These are phyloP conservation scores for Ectemnius cavifrons DNA, from an alignment of 2,888 invertebrate species.

Conservation along the genomic window DNA sequence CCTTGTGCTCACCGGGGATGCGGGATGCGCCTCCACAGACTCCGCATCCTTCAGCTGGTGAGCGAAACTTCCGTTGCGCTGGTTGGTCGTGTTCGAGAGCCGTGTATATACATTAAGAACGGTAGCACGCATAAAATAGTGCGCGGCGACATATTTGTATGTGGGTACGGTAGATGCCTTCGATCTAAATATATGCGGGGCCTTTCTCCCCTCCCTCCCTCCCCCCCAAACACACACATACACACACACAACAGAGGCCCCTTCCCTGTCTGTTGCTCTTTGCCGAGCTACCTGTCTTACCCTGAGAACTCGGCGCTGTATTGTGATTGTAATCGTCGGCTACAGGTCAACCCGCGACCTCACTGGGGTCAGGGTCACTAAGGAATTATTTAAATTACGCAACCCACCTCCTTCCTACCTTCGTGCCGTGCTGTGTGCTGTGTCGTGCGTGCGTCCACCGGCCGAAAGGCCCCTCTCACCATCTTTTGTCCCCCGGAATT, in stretches of 20 bases:
- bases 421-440: not conserved
- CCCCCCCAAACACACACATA: no score
- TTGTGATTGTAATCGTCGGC: slow-evolving; percentile 70
- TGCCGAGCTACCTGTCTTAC: slow-evolving; percentile 69
- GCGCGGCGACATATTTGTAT: slow-evolving; percentile 20
- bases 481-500: slow-evolving; percentile 23
- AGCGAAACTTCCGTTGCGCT: not conserved
- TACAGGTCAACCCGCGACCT: slow-evolving; percentile 64
- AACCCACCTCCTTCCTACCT: slow-evolving; percentile 49
- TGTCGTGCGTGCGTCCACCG: slow-evolving; percentile 17
- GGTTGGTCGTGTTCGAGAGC: no score
- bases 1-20: slow-evolving; percentile 16
- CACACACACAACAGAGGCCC: no score
- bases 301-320: slow-evolving; percentile 64
- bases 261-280: no score
- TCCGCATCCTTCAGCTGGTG: no score
- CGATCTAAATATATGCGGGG: slow-evolving; percentile 64
- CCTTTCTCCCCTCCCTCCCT: slow-evolving; percentile 8
- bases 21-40: slow-evolving; percentile 9
- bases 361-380: slow-evolving; percentile 69
- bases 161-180: slow-evolving; percentile 34
- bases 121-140: no score
- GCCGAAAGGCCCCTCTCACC: slow-evolving; percentile 9
- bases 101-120: no score
- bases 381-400: slow-evolving; percentile 70